Evolutionary conservation across 2,797 vertebrate genomes (phyloP), one percentile per base, ranked within the genome.

Genomic region (Platalea minor): DNA sequence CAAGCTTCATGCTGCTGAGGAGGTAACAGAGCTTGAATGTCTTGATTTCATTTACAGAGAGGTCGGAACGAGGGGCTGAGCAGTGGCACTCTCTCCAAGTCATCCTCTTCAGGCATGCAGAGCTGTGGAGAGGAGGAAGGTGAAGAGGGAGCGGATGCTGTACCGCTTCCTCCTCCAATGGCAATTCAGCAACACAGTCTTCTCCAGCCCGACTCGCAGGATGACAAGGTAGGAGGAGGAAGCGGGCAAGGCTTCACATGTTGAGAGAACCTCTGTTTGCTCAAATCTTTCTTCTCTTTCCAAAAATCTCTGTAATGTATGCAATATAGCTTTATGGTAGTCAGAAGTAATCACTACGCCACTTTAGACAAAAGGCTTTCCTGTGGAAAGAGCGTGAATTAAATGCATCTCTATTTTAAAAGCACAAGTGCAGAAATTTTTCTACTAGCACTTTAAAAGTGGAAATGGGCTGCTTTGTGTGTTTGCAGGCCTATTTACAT

Each of bases 121-220:
- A 99, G 99, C 98, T 99, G 99, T 2, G 99, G 99, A 7, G 99
- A 99, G 97, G 99, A 99, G 91, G 99, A 99, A 96, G 99, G 99
- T 1, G 99, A 99, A 96, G 99, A 99, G 96, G 99, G 99, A 3
- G 98, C 99, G 0, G 99, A 99, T 45, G 98, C 99, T 0, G 99
- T 99, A 10, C 99, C 99, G 0, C 98, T 99, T 69, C 99, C 99
- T 37, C 99, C 99, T 3, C 99, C 99, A 4, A 99, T 99, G 99
- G 99, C 99, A 95, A 99, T 99, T 96, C 99, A 99, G 96, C 99
- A 99, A 54, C 99, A 99, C 98, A 99, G 99, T 97, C 99, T 99
- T 61, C 99, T 99, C 63, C 99, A 99, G 97, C 98, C 99, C 0
- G 99, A 99, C 97, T 98, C 99, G 0, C 99, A 99, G 98, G 99